Evolutionary conservation across 2,888 invertebrate genomes (phyloP).

Genomic region (Andrena fulva): DNA sequence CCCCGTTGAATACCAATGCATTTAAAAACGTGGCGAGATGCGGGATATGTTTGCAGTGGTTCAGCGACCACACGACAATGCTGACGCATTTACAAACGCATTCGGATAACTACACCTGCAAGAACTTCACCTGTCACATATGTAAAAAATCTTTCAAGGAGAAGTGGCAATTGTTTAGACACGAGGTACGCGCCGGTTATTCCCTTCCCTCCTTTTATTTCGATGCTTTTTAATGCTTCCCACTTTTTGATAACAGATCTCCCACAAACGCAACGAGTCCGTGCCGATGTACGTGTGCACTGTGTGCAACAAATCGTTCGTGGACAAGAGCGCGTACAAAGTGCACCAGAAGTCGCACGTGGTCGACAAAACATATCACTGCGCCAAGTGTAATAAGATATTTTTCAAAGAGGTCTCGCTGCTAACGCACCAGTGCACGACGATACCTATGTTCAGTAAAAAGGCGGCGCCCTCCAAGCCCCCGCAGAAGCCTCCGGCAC

Average conservation of each 20-base stretch:
- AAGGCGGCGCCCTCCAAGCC: slow-evolving; percentile 63
- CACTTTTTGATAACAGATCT: slow-evolving; percentile 62
- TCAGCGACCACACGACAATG: slow-evolving; percentile 80
- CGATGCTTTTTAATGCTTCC: background rate
- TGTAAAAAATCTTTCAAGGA: slow-evolving; percentile 80
- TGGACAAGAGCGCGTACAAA: slow-evolving; percentile 72
- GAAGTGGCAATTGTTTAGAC: slow-evolving; percentile 79
- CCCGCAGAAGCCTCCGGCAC: slow-evolving; percentile 56
- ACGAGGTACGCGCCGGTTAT: slow-evolving; percentile 73
- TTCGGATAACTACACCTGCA: slow-evolving; percentile 74
- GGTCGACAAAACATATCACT: slow-evolving; percentile 79
- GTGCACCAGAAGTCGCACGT: slow-evolving; percentile 77
- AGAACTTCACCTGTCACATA: slow-evolving; percentile 74
- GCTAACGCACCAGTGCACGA: slow-evolving; percentile 76
- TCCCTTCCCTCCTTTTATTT: background rate
- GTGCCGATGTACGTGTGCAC: slow-evolving; percentile 66
- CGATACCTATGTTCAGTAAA: slow-evolving; percentile 63
- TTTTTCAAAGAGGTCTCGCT: slow-evolving; percentile 81
- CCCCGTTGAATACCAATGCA: slow-evolving; percentile 54
- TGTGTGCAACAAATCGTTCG: slow-evolving; percentile 75
- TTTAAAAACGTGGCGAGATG: slow-evolving; percentile 78
- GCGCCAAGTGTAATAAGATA: slow-evolving; percentile 80
- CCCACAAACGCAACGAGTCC: slow-evolving; percentile 74
- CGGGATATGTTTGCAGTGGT: slow-evolving; percentile 79
- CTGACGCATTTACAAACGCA: slow-evolving; percentile 78